Evolutionary conservation across 2,797 vertebrate genomes (phyloP).

Genomic region (Podarcis lilfordi): DNA sequence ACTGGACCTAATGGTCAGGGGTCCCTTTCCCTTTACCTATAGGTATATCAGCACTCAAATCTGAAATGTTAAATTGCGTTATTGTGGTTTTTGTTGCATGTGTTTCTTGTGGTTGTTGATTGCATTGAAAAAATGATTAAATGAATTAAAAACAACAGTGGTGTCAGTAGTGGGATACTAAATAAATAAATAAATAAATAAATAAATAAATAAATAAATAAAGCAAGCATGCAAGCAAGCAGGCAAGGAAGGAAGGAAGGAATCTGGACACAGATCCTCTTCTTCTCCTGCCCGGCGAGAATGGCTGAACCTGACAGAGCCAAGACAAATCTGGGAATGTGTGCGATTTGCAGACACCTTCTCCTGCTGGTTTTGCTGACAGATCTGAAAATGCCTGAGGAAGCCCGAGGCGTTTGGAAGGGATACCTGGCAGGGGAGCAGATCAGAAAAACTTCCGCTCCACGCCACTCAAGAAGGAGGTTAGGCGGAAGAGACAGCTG

Average conservation of each 20-base stretch:
- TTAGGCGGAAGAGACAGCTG: no score
- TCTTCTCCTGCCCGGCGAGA: not conserved
- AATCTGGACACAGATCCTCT: not conserved
- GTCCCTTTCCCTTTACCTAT: no score
- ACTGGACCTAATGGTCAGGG: no score
- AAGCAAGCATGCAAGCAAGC: no score
- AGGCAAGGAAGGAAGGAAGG: not conserved
- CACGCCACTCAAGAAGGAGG: not conserved
- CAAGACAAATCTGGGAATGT: not conserved
- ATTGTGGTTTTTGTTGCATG: no score
- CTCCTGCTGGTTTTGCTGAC: not conserved
- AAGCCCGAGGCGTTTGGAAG: not conserved
- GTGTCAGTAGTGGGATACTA: not conserved
- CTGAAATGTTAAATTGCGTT: no score
- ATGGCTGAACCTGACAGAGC: not conserved
- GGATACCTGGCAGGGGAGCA: not conserved
- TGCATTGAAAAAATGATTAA: no score
- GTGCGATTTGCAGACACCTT: not conserved
- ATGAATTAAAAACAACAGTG: not conserved
- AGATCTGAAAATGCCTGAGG: not conserved
- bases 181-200: no score
- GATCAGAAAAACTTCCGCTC: not conserved
- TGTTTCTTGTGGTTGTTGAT: no score
- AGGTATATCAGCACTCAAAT: no score
- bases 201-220: no score